Percentiles rank a stretch among this genome's conserved stretches.
These are phyloP conservation scores for Proteles cristata DNA, from an alignment of 2,113 vertebrate species.

Conservation along the genomic window DNA sequence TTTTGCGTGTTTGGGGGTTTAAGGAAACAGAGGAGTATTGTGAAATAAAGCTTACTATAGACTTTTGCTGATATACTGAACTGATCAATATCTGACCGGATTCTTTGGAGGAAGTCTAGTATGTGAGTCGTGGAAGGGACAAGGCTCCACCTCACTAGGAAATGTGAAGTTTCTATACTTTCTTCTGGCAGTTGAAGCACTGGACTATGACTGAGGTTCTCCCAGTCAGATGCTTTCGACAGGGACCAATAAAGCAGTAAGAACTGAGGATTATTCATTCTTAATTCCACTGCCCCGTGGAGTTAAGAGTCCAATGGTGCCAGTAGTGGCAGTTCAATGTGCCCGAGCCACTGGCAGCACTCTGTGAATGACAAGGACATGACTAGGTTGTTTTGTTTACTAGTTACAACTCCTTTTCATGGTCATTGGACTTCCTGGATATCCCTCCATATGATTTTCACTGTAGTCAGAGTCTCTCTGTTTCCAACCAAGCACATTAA, in stretches of 20 bases:
- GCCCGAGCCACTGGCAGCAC: no score
- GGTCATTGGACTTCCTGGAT: not conserved
- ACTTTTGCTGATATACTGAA: not conserved
- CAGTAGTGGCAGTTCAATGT: not conserved
- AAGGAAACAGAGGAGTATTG: not conserved
- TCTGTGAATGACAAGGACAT: not conserved
- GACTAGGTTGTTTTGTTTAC: not conserved
- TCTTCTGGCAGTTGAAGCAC: not conserved
- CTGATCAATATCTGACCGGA: not conserved
- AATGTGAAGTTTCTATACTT: not conserved
- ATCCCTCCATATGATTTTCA: not conserved
- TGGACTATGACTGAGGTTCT: not conserved
- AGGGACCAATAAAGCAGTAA: not conserved
- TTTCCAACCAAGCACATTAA: not conserved
- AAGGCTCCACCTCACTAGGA: accelerated
- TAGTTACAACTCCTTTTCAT: not conserved
- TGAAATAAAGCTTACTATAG: not conserved
- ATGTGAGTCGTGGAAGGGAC: not conserved
- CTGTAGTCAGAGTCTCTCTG: not conserved
- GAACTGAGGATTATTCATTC: not conserved
- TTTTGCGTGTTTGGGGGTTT: not conserved
- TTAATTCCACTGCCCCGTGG: accelerated
- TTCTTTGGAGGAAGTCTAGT: not conserved
- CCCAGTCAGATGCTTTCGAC: not conserved
- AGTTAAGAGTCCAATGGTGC: no score